Conservation (phyloP, 2,113 vertebrate genomes). For the Rhea pennata region DNA sequence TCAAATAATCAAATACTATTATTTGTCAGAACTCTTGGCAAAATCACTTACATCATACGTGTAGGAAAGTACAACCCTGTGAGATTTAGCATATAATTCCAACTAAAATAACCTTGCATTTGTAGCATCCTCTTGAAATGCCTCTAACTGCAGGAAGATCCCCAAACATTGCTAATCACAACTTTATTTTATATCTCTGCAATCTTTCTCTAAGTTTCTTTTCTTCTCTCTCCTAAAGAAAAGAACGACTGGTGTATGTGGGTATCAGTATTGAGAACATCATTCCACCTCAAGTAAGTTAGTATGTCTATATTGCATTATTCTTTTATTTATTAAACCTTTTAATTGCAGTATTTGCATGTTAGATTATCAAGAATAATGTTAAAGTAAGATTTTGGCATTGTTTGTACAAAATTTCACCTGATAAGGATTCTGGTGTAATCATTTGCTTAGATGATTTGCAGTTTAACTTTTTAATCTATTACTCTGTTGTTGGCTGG, state of each 20-base stretch:
- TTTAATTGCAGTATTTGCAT: neutral
- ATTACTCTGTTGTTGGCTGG: no score
- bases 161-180: neutral
- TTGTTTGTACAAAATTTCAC: neutral
- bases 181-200: neutral
- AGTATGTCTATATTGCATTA: accelerated
- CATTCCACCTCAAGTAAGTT: conserved; percentile 92
- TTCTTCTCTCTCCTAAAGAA: conserved; percentile 77
- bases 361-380: neutral
- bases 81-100: neutral
- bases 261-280: conserved; percentile 99
- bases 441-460: no score
- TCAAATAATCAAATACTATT: neutral
- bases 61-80: neutral
- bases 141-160: neutral
- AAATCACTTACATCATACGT: neutral
- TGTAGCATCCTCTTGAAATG: neutral
- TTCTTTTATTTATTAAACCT: neutral
- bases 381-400: neutral
- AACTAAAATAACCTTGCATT: neutral
- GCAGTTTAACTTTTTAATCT: no score
- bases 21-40: neutral
- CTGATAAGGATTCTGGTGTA: neutral
- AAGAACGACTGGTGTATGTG: conserved; percentile 96
- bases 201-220: neutral